Conservation (phyloP, 2,888 invertebrate species). For the Agrotis clavis region DNA sequence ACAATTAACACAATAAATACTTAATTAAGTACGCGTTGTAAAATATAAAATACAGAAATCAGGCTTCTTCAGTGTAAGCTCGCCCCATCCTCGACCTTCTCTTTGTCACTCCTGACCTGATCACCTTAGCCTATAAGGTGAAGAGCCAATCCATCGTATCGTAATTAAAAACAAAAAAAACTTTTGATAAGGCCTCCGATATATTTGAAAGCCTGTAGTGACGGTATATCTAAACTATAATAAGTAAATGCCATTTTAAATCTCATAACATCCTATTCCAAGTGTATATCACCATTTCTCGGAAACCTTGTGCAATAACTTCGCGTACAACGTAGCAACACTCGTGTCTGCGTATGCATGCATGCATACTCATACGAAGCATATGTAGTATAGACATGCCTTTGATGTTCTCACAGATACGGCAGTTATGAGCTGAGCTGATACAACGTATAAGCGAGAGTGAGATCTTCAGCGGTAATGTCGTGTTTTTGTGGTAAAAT, state of each 20-base stretch:
- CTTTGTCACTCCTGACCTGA: too few species aligned
- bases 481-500: neutral
- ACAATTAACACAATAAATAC: too few species aligned
- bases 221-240: too few species aligned
- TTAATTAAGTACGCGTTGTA: too few species aligned
- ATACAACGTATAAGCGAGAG: neutral
- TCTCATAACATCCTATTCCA: neutral
- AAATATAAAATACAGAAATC: too few species aligned
- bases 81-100: too few species aligned
- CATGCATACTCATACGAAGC: neutral
- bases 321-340: neutral
- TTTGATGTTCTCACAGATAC: constrained; percentile 1
- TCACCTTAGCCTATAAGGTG: too few species aligned
- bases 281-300: neutral
- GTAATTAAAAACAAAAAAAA: too few species aligned
- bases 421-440: neutral
- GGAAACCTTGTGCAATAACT: constrained; percentile 1
- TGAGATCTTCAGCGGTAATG: neutral
- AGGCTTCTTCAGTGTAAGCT: too few species aligned
- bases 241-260: neutral
- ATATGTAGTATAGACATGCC: neutral
- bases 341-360: neutral
- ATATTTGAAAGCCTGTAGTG: too few species aligned
- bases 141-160: too few species aligned
- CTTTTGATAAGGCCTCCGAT: too few species aligned